Conservation (phyloP, 2,888 invertebrate genomes). For the Spatulosminthurus flaviceps region DNA sequence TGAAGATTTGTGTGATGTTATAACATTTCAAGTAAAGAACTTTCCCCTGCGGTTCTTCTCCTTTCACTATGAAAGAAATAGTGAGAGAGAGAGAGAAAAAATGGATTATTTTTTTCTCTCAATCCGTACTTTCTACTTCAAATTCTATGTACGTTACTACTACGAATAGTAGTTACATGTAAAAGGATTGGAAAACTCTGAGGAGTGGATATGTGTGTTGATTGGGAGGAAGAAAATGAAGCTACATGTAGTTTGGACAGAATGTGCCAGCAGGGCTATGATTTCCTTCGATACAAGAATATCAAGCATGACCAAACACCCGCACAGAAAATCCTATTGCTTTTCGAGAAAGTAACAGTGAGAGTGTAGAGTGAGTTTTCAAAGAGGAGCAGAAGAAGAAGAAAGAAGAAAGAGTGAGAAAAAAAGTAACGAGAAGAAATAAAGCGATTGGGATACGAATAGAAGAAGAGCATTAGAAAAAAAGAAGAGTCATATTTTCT, state of each 20-base stretch:
- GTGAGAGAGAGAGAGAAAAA: too few relatives aligned
- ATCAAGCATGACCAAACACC: constrained; percentile 11
- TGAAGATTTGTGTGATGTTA: constrained; percentile 14
- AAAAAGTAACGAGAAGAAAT: not conserved
- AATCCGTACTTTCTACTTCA: too few relatives aligned
- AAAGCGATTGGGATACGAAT: constrained; percentile 20
- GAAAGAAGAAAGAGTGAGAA: not conserved
- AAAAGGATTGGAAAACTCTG: not conserved
- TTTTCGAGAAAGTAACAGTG: not conserved
- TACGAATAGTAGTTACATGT: too few relatives aligned
- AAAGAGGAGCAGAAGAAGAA: not conserved
- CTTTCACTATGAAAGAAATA: too few relatives aligned
- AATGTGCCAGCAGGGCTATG: not conserved
- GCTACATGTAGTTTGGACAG: constrained; percentile 13
- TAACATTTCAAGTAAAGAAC: not conserved
- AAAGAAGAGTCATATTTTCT: constrained; percentile 36
- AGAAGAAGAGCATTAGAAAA: not conserved
- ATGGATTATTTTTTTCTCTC: too few relatives aligned
- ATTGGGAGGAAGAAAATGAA: not conserved
- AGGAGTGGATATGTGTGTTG: not conserved
- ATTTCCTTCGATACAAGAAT: not conserved
- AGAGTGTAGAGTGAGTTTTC: not conserved
- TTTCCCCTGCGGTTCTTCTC: too few relatives aligned
- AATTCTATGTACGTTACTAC: too few relatives aligned
- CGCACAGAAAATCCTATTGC: not conserved